Conservation (phyloP, 1,140 invertebrate species). For the Zaprionus kolodkinae region DNA sequence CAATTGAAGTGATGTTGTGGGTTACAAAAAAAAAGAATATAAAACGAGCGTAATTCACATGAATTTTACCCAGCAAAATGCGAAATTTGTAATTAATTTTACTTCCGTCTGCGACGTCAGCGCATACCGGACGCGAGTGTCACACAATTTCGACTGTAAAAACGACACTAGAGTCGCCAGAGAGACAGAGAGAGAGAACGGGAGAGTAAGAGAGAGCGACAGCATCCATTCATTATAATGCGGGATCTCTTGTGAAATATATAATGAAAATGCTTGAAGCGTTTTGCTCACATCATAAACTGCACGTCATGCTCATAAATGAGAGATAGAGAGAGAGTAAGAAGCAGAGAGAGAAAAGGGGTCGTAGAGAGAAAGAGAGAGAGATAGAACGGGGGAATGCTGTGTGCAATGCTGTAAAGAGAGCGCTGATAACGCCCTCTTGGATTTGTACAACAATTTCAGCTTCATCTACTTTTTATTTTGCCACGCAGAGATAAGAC, state of each 20-base stretch:
- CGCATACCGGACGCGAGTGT: conserved; percentile 70
- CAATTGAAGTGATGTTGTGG: conserved; percentile 48
- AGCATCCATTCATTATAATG: conserved; percentile 38
- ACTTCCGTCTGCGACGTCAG: conserved; percentile 52
- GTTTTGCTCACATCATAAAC: conserved; percentile 61
- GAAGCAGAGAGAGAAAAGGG: background rate
- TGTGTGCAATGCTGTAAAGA: conserved; percentile 14
- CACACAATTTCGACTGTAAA: conserved; percentile 66
- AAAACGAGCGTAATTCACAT: conserved; percentile 33
- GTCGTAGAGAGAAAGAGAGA: background rate
- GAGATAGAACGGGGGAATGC: background rate
- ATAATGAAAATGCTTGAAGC: conserved; percentile 56
- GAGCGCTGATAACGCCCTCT: conserved; percentile 1
- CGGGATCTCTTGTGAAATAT: conserved; percentile 27
- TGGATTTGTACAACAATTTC: conserved; percentile 9
- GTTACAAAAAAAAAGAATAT: conserved; percentile 15
- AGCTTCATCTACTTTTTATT: conserved; percentile 6
- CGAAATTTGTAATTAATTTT: conserved; percentile 77
- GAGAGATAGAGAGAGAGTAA: conserved; percentile 10
- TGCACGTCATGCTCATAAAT: conserved; percentile 69
- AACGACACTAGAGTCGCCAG: conserved; percentile 50
- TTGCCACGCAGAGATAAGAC: conserved; percentile 5
- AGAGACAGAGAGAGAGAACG: conserved; percentile 26
- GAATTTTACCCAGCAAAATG: conserved; percentile 46
- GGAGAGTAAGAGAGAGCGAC: background rate